These are phyloP conservation scores for Gopherus flavomarginatus DNA, from an alignment of 2,113 vertebrate genomes.

Conservation along the genomic window DNA sequence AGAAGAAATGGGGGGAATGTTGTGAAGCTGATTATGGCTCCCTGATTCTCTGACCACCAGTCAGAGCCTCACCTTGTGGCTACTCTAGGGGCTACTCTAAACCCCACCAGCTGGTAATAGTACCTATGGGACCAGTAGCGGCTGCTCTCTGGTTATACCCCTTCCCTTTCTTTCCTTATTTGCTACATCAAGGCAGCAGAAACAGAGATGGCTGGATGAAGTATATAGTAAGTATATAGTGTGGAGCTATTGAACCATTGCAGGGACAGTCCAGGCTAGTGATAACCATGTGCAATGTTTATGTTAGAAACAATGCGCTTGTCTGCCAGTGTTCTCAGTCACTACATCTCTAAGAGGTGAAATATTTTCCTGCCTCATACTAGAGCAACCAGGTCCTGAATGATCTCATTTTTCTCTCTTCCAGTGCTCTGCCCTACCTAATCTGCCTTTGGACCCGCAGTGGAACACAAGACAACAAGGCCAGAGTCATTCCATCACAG, in stretches of 20 bases:
- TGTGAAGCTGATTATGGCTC: not conserved
- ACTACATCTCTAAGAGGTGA: not conserved
- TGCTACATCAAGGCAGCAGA: not conserved
- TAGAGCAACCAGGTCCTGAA: not conserved
- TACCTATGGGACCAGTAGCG: not conserved
- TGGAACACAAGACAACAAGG: slow-evolving; percentile 58
- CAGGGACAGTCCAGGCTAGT: not conserved
- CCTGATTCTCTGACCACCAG: not conserved
- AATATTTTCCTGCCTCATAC: not conserved
- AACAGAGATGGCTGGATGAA: no score
- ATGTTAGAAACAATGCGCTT: not conserved
- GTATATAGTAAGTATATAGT: not conserved
- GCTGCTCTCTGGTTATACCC: not conserved
- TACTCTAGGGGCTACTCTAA: not conserved
- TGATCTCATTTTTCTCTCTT: slow-evolving; percentile 13
- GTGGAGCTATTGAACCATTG: not conserved
- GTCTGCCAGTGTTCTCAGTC: not conserved
- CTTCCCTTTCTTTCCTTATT: not conserved
- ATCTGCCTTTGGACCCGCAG: slow-evolving; percentile 59
- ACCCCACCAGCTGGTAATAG: no score
- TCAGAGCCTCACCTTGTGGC: not conserved
- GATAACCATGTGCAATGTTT: not conserved
- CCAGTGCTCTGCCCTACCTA: slow-evolving; percentile 93
- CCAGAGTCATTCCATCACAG: slow-evolving; percentile 58
- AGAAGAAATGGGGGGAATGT: no score